phyloP scores from a whole-genome alignment of 2,113 vertebrate species.

The Pituophis catenifer region DNA sequence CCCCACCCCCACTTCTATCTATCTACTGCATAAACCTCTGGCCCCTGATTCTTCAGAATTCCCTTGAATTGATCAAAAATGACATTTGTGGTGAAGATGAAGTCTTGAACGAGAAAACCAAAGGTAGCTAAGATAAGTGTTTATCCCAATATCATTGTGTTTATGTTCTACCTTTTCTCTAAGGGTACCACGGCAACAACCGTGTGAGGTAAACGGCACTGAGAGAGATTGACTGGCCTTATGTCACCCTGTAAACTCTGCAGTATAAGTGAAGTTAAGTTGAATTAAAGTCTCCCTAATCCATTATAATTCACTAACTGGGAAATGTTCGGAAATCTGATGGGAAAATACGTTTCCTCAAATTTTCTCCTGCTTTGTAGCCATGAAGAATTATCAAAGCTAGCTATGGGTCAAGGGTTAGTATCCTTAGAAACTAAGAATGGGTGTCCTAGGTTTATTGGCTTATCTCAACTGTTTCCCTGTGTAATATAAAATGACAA shows the following conservation, averaged over 20 bases:
- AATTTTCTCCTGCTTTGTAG: not conserved
- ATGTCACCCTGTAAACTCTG: not conserved
- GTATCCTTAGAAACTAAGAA: not conserved
- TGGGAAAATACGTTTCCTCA: not conserved
- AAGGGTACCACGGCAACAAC: not conserved
- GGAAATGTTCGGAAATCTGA: not conserved
- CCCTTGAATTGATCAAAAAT: not conserved
- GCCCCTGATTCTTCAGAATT: too few species aligned
- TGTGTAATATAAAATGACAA: conserved; percentile 30
- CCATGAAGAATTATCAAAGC: not conserved
- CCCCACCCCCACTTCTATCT: not conserved
- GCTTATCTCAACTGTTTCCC: conserved; percentile 9
- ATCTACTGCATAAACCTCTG: not conserved
- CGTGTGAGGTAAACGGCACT: not conserved
- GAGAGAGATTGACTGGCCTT: not conserved
- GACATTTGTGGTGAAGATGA: not conserved
- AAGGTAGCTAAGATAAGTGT: not conserved
- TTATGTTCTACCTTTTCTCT: not conserved
- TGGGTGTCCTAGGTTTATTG: conserved; percentile 6
- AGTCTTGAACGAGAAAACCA: not conserved
- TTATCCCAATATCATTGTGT: not conserved
- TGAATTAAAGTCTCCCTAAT: not conserved
- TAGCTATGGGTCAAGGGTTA: not conserved
- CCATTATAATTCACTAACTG: not conserved
- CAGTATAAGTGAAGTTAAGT: not conserved